These are phyloP conservation scores for Drosophila paranaensis DNA, from an alignment of 2,888 invertebrate species.

Conservation along the genomic window DNA sequence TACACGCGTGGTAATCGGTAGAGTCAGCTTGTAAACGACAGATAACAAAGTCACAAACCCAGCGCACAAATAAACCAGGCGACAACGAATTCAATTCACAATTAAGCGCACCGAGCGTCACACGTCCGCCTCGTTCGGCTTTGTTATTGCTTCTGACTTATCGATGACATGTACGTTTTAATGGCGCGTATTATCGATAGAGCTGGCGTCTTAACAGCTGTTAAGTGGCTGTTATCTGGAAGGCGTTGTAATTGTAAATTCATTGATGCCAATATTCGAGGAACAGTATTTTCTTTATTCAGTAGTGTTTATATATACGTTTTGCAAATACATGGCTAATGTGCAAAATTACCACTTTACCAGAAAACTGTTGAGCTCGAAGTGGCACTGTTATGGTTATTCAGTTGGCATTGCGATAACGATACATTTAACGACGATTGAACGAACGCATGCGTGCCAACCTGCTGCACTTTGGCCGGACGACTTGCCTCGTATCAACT, in stretches of 20 bases:
- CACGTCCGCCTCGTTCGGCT: conserved; percentile 62
- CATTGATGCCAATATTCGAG: neutral
- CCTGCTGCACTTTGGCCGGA: conserved; percentile 23
- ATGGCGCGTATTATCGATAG: conserved; percentile 52
- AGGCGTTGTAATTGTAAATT: neutral
- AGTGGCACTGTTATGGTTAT: conserved; percentile 34
- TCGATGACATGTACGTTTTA: conserved; percentile 34
- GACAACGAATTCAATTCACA: conserved; percentile 51
- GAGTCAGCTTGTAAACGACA: conserved; percentile 34
- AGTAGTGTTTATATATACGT: neutral
- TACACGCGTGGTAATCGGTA: conserved; percentile 32
- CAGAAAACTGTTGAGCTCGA: conserved; percentile 11
- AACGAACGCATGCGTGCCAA: conserved; percentile 55
- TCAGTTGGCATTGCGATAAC: conserved; percentile 27
- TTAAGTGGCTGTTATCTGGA: conserved; percentile 23
- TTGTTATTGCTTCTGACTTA: conserved; percentile 53
- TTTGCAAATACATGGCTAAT: neutral
- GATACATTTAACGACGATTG: conserved; percentile 26
- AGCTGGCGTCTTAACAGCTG: conserved; percentile 29
- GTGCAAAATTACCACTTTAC: neutral
- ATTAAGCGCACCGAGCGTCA: conserved; percentile 57
- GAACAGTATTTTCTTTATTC: neutral
- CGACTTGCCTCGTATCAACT: conserved; percentile 25
- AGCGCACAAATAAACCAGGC: conserved; percentile 42
- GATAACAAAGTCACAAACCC: conserved; percentile 52